Evolutionary conservation across 2,888 invertebrate species (phyloP).

Genomic region (Pogonocherus hispidulus): DNA sequence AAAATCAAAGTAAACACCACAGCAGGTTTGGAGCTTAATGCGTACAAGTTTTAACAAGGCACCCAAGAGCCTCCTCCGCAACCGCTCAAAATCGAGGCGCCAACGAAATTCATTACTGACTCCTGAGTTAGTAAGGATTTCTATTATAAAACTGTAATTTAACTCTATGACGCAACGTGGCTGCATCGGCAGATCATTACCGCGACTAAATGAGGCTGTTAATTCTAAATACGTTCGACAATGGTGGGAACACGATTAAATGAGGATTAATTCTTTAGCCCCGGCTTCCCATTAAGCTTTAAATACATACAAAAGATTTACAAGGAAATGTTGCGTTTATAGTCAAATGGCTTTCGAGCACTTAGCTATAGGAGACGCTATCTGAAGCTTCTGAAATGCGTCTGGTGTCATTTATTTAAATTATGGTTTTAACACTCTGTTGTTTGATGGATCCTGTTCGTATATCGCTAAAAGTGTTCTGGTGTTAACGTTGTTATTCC

Average conservation of each 20-base stretch:
- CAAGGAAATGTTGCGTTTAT: neutral
- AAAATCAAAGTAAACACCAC: no score
- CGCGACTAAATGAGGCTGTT: constrained; percentile 24
- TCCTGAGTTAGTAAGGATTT: constrained; percentile 58
- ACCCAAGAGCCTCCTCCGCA: neutral
- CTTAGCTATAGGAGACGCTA: neutral
- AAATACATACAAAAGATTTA: neutral
- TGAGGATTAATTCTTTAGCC: constrained; percentile 12
- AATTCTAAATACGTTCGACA: constrained; percentile 26
- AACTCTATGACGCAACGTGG: constrained; percentile 35
- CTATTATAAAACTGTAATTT: constrained; percentile 34
- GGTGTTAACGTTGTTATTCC: no score
- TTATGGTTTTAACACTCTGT: no score
- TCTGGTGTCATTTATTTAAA: neutral
- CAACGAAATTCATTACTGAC: constrained; percentile 34
- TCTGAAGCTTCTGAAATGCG: neutral
- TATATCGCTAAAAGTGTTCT: no score
- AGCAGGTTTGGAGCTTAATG: no score
- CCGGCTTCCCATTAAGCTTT: neutral
- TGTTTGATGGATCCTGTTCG: no score
- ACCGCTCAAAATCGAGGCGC: neutral
- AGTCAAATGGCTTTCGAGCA: neutral
- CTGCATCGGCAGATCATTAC: constrained; percentile 4
- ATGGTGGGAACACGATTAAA: constrained; percentile 19
- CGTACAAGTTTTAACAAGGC: neutral